These are phyloP conservation scores for Himalopsyche phryganea DNA, from an alignment of 1,140 invertebrate species.

Conservation along the genomic window DNA sequence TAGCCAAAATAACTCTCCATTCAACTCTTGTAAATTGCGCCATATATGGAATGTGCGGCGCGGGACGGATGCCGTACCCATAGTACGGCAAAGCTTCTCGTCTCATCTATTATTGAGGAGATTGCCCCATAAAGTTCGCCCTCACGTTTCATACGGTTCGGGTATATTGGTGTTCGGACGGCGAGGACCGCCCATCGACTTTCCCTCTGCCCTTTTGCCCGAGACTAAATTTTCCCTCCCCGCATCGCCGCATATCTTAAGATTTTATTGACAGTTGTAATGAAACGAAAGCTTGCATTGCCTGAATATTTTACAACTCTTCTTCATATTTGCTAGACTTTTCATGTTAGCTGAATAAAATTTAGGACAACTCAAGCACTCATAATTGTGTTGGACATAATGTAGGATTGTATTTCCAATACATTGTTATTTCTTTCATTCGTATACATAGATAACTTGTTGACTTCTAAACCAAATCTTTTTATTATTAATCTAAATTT, in stretches of 20 bases:
- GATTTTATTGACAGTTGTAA: conserved; percentile 13
- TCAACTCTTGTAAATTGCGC: no score
- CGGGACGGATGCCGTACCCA: conserved; percentile 23
- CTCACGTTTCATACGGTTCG: conserved; percentile 31
- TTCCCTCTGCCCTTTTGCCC: conserved; percentile 5
- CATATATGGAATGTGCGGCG: conserved; percentile 1
- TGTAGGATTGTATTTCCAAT: no score
- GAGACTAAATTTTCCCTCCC: neutral
- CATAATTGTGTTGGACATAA: no score
- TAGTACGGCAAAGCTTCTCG: conserved; percentile 30
- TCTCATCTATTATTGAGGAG: conserved; percentile 35
- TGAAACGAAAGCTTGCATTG: neutral
- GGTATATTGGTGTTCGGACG: conserved; percentile 17
- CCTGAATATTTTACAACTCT: no score
- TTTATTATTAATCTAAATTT: no score
- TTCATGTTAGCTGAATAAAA: no score
- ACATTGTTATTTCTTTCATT: no score
- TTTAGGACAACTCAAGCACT: no score
- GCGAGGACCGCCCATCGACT: neutral
- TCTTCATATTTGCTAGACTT: no score
- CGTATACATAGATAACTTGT: no score
- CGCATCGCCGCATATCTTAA: neutral
- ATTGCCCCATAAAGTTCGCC: conserved; percentile 34
- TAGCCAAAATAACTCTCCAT: no score
- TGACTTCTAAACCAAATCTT: no score